A percentile compares a stretch with the other conserved stretches of the same genome.
Conservation (phyloP, 2,888 invertebrate species). For the Tipula vernalis region DNA sequence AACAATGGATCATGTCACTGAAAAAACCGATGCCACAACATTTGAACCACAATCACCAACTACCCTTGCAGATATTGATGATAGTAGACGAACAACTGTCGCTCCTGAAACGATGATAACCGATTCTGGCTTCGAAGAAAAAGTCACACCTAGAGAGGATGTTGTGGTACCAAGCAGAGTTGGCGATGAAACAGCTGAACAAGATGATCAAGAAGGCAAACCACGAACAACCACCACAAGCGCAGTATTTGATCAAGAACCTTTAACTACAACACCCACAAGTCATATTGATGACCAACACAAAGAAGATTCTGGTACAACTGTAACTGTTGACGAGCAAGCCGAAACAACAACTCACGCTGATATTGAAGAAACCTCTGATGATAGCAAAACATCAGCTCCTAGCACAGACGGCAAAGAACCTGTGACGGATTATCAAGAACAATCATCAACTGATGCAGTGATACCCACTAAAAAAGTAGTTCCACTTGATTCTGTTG, state of each 20-base stretch:
- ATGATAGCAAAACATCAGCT: constrained; percentile 11
- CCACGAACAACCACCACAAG: neutral
- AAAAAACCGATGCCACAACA: neutral
- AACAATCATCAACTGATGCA: constrained; percentile 11
- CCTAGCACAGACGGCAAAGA: constrained; percentile 13
- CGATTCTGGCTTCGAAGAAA: neutral
- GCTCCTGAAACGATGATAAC: neutral
- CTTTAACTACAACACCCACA: neutral
- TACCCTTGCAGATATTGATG: neutral
- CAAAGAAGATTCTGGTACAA: neutral
- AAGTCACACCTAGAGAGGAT: neutral
- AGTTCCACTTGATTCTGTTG: constrained; percentile 14
- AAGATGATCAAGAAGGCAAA: neutral
- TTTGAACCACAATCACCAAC: neutral
- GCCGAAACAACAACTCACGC: neutral
- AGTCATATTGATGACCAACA: neutral
- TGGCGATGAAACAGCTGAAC: neutral
- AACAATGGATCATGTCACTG: neutral
- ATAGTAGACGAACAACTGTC: neutral
- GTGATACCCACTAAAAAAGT: constrained; percentile 12
- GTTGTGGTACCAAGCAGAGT: neutral
- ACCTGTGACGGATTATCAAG: constrained; percentile 9
- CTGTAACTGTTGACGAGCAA: neutral
- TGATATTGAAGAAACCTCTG: neutral
- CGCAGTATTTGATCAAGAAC: neutral